Conservation (phyloP, 2,888 invertebrate species). For the Ganaspis brasiliensis region DNA sequence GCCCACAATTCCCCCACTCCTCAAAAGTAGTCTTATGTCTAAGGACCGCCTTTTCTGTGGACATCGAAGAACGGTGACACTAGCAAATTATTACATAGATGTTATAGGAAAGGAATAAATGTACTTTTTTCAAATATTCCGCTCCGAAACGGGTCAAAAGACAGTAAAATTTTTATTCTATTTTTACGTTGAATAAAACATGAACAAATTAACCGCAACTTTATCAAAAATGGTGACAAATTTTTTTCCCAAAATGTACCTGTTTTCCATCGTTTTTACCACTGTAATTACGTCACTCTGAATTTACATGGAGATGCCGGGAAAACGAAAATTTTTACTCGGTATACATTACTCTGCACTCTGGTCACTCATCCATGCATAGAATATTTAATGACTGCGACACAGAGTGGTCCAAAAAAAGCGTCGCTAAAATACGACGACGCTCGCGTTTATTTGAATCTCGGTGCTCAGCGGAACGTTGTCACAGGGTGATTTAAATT, state of each 20-base stretch:
- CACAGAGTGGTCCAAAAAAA: constrained; percentile 36
- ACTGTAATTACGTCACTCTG: constrained; percentile 21
- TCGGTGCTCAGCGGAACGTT: constrained; percentile 33
- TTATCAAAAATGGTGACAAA: background rate
- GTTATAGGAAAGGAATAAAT: no score
- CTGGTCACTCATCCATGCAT: constrained; percentile 68
- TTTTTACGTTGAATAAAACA: background rate
- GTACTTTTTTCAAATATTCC: no score
- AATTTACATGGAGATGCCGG: constrained; percentile 26
- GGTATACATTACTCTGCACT: constrained; percentile 37
- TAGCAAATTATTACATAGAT: no score
- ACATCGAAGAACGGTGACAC: no score
- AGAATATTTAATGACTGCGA: constrained; percentile 68
- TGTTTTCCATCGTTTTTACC: constrained; percentile 20
- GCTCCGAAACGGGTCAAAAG: no score
- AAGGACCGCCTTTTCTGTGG: no score
- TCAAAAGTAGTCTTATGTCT: no score
- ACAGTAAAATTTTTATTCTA: no score
- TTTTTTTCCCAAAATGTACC: background rate
- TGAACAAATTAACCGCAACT: background rate
- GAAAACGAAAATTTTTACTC: constrained; percentile 28
- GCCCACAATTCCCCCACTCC: no score
- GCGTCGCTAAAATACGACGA: constrained; percentile 30
- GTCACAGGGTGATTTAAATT: constrained; percentile 42
- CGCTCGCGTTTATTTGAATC: constrained; percentile 36